These are phyloP conservation scores for Quadriops clusia DNA, from an alignment of 2,888 invertebrate genomes.

Conservation along the genomic window DNA sequence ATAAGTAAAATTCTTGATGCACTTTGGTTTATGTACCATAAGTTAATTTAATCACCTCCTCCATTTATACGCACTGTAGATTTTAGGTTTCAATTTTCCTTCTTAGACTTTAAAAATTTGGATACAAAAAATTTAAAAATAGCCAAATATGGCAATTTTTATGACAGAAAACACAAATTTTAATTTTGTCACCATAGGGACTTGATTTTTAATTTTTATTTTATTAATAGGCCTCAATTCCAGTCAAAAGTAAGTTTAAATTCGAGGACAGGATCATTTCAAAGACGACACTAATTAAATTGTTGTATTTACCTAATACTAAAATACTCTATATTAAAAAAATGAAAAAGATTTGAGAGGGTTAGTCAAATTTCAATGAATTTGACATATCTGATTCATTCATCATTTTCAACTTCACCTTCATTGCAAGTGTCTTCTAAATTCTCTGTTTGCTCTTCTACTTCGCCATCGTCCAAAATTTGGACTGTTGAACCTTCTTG, in stretches of 20 bases:
- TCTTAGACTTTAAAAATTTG: constrained; percentile 13
- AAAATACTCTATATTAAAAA: neutral
- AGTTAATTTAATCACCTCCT: constrained; percentile 12
- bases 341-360: constrained; percentile 1
- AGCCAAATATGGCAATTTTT: constrained; percentile 16
- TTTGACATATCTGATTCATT: no score
- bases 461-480: no score
- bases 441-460: no score
- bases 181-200: constrained; percentile 19
- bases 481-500: no score
- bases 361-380: no score
- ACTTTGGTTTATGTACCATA: constrained; percentile 14
- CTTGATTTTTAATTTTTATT: constrained; percentile 13
- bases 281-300: neutral
- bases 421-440: no score
- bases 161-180: constrained; percentile 19
- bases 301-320: neutral
- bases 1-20: constrained; percentile 29
- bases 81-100: constrained; percentile 11
- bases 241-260: constrained; percentile 8
- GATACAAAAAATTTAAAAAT: constrained; percentile 15
- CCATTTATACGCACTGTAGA: constrained; percentile 14
- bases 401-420: no score
- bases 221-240: neutral
- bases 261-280: neutral